Base-by-base conservation (phyloP, 2,113 vertebrate genomes). In the Perca flavescens region DNA sequence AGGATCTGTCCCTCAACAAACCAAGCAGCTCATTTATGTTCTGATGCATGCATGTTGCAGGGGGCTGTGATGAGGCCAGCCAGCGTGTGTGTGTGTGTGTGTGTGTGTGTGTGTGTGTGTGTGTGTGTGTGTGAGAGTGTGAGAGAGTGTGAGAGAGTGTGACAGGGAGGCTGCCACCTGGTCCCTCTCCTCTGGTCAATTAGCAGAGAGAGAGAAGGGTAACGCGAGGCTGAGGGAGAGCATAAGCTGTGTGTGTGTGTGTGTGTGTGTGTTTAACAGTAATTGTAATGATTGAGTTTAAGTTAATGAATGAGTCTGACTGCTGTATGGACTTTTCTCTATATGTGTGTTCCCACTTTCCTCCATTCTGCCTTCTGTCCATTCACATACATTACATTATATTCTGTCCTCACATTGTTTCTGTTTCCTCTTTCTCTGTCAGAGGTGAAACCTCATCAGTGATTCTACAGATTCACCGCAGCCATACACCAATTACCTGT, bases 11-110 rank as follows among this genome's bases (percentile, higher is more conserved):
- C 78, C 78, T 61, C 69, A 64, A 70, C 69, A 86, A 89, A 84
- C 79, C 82, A 64, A 86, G 90, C 80, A 95, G 94, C 95, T 96
- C 94, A 96, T 97, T 97, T 96, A 92, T 95, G 93, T 95, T 92
- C 85, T 91, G 92, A 90, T 83, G 84, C 85, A 86, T 84, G 84
- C 84, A 86, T 84, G 91, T 93, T 93, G 86, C 92, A 88, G 86
- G 53, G 88, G 90, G 89, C 86, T 83, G n/a, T 84, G 87, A 89
- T 86, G 81, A 77, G 76, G 86, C 74, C 53, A 56, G 67, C 22
- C 6, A 74, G 54, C 22, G 14, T 76, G 49, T 50, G 54, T 76
- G 28, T 31, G 22, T 63, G 49, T 50, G 49, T 52, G 34, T 52
- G 15, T 66, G 28, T 60, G 43, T 73, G 57, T 40, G 70, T 61